phyloP scores from a whole-genome alignment of 2,888 invertebrate genomes.

The Microctonus hyperodae region DNA sequence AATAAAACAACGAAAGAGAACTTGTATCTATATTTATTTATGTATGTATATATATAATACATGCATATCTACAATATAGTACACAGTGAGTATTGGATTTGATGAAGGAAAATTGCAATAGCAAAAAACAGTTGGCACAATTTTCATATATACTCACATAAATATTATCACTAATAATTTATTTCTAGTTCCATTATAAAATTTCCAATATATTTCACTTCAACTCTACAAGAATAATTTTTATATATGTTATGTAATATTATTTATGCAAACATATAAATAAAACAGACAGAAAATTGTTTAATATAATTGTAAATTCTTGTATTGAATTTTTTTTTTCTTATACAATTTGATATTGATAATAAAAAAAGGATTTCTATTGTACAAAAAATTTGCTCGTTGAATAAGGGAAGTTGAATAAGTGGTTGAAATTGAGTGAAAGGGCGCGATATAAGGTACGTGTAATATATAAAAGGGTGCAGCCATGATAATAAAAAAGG shows the following conservation, averaged over 20 bases:
- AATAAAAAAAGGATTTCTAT: too few relatives aligned
- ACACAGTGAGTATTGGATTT: too few relatives aligned
- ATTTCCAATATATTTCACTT: too few relatives aligned
- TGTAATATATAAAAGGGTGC: conserved; percentile 46
- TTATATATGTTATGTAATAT: neutral
- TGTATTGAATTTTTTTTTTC: neutral
- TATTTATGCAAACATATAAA: neutral
- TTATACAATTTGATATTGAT: too few relatives aligned
- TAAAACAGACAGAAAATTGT: neutral
- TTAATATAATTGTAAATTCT: neutral
- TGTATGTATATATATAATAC: too few relatives aligned
- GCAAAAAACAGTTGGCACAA: too few relatives aligned
- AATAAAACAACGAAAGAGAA: neutral
- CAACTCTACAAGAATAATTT: too few relatives aligned
- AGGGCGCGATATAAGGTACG: neutral
- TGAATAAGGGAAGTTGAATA: neutral
- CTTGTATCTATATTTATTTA: neutral
- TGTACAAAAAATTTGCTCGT: neutral
- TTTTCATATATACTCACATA: too few relatives aligned
- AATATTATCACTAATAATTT: too few relatives aligned
- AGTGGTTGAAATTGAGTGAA: neutral
- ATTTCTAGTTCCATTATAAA: too few relatives aligned
- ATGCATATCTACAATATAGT: neutral
- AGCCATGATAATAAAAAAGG: conserved; percentile 53
- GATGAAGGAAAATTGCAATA: too few relatives aligned